Base-by-base conservation (phyloP, 37 sponge, comb jelly and placozoan genomes). In the Eunapius fragilis region DNA sequence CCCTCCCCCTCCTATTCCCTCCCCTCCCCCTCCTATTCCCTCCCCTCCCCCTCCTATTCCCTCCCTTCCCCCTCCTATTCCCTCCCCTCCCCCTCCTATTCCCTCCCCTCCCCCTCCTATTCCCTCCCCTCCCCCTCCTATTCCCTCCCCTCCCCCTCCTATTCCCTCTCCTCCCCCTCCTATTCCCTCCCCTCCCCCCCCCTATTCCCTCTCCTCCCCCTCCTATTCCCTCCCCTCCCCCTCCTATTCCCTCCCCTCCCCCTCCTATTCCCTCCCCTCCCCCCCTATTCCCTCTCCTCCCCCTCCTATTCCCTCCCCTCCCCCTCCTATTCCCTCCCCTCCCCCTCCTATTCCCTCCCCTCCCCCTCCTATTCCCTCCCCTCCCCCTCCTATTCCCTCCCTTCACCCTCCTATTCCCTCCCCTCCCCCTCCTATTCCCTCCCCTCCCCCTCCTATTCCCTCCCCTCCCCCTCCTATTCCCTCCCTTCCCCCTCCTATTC, bases 181-280 rank as follows among this genome's bases (percentile, higher is more conserved):
- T 11, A 10, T 75, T 34, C 7, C 76, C 35, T 7, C 12, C 78
- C 78, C 36, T 45, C 38, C 78, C 45, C 78, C 35, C 78, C 3
- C 78, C n/a, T 41, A 6, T 41, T 41, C 41, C 41, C 3, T 6
- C 41, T 41, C 41, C 41, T 41, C 6, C 6, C 6, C 17, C 58
- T 19, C 14, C 22, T 19, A 58, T 58, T 0, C 58, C 58, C 58
- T 45, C 4, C 47, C 9, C 4, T 45, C 71, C 7, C 71, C 28
- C 71, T 31, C 76, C 31, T 34, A 17, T 34, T 33, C 76, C 35
- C 34, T 75, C 78, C 78, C 36, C 78, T 38, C 78, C 45, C 78
- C 35, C 78, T 34, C 78, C n/a, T 38, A n/a, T n/a, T n/a, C n/a
- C n/a, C n/a, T n/a, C n/a, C 36, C n/a, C 38, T 17, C 58, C 58